A percentile compares a stretch with the other conserved stretches of the same genome.
Conservation (phyloP, 2,888 invertebrate genomes). For the Aleiodes alternator region DNA sequence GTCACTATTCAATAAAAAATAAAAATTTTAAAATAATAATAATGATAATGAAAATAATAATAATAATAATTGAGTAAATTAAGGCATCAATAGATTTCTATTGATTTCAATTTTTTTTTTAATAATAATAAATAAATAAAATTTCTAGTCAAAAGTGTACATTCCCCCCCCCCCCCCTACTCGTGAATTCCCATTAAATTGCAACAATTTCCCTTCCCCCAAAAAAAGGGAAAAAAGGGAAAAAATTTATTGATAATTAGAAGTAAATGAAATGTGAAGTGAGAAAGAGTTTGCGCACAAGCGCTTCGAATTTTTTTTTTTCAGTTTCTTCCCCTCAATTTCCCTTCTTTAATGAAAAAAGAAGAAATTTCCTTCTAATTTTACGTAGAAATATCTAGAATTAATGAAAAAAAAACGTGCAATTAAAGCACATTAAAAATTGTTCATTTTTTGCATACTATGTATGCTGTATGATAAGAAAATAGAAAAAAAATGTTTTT, state of each 20-base stretch:
- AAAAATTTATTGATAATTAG: no score
- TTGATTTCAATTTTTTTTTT: background rate
- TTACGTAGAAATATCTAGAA: no score
- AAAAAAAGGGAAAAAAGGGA: no score
- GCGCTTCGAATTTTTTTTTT: background rate
- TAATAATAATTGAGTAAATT: constrained; percentile 2
- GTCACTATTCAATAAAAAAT: constrained; percentile 1
- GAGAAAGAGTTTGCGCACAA: background rate
- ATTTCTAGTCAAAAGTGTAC: constrained; percentile 15
- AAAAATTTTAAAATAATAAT: background rate
- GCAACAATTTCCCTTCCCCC: no score
- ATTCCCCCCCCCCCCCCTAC: no score
- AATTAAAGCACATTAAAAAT: constrained; percentile 14
- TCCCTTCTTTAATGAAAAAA: background rate
- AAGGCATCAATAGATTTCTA: background rate
- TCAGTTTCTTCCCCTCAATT: background rate
- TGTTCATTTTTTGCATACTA: constrained; percentile 63
- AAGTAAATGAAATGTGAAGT: background rate
- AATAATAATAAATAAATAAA: background rate
- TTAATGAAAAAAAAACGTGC: background rate
- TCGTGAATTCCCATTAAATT: no score
- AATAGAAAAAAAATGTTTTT: constrained; percentile 57
- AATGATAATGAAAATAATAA: no score
- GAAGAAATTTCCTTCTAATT: background rate
- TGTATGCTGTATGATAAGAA: constrained; percentile 61